Conservation (phyloP, 2,888 invertebrate species). For the Leptinotarsa juncta region DNA sequence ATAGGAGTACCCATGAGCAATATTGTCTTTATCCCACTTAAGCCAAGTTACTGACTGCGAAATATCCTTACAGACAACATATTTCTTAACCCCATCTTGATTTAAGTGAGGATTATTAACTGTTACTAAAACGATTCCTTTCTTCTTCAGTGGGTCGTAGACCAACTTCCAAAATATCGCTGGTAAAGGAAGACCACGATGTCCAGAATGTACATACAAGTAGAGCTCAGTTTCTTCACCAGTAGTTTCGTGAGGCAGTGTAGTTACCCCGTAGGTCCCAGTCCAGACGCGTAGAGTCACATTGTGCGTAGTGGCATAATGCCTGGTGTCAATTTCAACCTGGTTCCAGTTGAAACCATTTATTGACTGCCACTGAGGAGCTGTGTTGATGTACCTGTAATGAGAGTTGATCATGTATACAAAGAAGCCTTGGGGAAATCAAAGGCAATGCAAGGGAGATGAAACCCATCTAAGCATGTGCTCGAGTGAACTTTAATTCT, state of each 20-base stretch:
- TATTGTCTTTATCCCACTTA: slow-evolving; percentile 67
- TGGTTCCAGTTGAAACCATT: slow-evolving; percentile 72
- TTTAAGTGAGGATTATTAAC: slow-evolving; percentile 71
- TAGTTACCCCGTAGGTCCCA: slow-evolving; percentile 72
- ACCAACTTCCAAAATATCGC: slow-evolving; percentile 72
- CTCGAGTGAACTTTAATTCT: no score
- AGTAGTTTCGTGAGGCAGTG: slow-evolving; percentile 68
- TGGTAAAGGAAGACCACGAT: slow-evolving; percentile 68
- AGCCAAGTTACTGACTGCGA: slow-evolving; percentile 73
- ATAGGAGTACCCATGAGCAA: slow-evolving; percentile 70
- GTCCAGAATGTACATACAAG: slow-evolving; percentile 53
- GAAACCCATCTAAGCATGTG: no score
- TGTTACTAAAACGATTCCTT: slow-evolving; percentile 72
- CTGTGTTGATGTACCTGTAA: slow-evolving; percentile 71
- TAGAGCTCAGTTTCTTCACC: slow-evolving; percentile 53
- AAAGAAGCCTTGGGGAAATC: no score
- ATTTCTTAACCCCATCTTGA: slow-evolving; percentile 48
- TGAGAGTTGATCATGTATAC: no score
- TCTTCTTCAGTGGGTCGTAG: slow-evolving; percentile 67
- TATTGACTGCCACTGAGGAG: slow-evolving; percentile 76
- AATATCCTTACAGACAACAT: slow-evolving; percentile 63
- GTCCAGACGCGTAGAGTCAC: slow-evolving; percentile 66
- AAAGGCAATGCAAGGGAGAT: no score
- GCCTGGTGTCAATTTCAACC: slow-evolving; percentile 67
- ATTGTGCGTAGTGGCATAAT: slow-evolving; percentile 61